phyloP scores from a whole-genome alignment of 2,797 vertebrate species.

The Leucoraja ocellata region DNA sequence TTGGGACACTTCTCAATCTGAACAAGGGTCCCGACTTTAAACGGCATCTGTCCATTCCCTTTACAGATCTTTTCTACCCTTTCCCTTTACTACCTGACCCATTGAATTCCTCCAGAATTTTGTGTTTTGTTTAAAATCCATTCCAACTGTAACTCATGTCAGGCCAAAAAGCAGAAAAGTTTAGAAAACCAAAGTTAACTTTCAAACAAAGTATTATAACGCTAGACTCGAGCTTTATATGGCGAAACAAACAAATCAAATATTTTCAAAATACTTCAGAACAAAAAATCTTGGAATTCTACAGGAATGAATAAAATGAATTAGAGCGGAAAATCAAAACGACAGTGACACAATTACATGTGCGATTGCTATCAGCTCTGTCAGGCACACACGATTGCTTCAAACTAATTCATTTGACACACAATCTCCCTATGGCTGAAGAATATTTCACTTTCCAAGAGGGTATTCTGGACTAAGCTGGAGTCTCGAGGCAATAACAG shows the following conservation, averaged over 20 bases:
- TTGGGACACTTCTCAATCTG: too few relatives aligned
- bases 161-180: not conserved
- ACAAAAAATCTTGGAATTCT: constrained; percentile 43
- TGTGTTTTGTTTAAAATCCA: not conserved
- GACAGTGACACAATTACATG: constrained; percentile 50
- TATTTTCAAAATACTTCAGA: constrained; percentile 33
- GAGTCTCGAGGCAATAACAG: too few relatives aligned
- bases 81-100: too few relatives aligned
- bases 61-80: too few relatives aligned
- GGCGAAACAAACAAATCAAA: not conserved
- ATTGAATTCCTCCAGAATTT: too few relatives aligned
- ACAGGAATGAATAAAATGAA: constrained; percentile 48
- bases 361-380: constrained; percentile 43
- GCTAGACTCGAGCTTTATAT: constrained; percentile 38
- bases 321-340: constrained; percentile 50
- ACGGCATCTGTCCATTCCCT: too few relatives aligned
- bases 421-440: constrained; percentile 44
- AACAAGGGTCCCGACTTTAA: too few relatives aligned
- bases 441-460: constrained; percentile 41
- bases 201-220: too few relatives aligned
- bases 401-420: constrained; percentile 52
- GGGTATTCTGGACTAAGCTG: too few relatives aligned
- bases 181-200: not conserved
- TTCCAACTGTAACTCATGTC: not conserved
- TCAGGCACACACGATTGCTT: constrained; percentile 40